phyloP scores from a whole-genome alignment of 2,888 invertebrate genomes.

The Drosophila anomalata region DNA sequence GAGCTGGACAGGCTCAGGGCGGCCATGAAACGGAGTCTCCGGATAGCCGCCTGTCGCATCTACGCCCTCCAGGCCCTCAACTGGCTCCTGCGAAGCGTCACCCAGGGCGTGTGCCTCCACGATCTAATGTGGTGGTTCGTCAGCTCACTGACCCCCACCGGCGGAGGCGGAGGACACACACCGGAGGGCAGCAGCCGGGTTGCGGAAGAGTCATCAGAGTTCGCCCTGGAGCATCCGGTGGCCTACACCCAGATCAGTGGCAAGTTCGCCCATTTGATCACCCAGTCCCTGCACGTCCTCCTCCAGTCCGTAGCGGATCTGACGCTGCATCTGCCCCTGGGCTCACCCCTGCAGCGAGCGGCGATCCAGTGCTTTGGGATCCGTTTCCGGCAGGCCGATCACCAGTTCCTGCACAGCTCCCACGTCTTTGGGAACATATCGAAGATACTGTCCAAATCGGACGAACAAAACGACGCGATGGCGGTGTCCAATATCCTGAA shows the following conservation, averaged over 20 bases:
- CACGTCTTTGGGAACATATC: constrained; percentile 98
- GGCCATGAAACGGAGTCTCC: constrained; percentile 94
- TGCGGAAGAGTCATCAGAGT: constrained; percentile 79
- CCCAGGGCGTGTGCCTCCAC: constrained; percentile 95
- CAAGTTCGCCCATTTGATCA: constrained; percentile 87
- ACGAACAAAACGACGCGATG: constrained; percentile 88
- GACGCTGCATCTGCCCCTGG: constrained; percentile 93
- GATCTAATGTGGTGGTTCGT: constrained; percentile 99
- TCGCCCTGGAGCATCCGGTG: constrained; percentile 88
- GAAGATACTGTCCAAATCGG: constrained; percentile 96
- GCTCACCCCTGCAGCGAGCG: constrained; percentile 94
- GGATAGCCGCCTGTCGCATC: constrained; percentile 91
- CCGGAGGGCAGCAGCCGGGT: constrained; percentile 64
- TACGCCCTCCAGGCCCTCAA: constrained; percentile 97
- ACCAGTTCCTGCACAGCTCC: constrained; percentile 93
- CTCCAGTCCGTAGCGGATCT: constrained; percentile 96
- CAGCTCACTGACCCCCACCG: constrained; percentile 89
- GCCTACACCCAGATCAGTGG: constrained; percentile 92
- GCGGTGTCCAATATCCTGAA: constrained; percentile 78
- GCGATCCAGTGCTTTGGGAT: constrained; percentile 97
- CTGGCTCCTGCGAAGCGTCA: constrained; percentile 96
- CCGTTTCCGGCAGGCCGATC: constrained; percentile 94
- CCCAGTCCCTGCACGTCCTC: constrained; percentile 92
- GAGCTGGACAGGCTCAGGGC: constrained; percentile 92
- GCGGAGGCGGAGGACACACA: constrained; percentile 83